Evolutionary conservation across 2,113 vertebrate species (phyloP).

Genomic region (Nothocercus julius): DNA sequence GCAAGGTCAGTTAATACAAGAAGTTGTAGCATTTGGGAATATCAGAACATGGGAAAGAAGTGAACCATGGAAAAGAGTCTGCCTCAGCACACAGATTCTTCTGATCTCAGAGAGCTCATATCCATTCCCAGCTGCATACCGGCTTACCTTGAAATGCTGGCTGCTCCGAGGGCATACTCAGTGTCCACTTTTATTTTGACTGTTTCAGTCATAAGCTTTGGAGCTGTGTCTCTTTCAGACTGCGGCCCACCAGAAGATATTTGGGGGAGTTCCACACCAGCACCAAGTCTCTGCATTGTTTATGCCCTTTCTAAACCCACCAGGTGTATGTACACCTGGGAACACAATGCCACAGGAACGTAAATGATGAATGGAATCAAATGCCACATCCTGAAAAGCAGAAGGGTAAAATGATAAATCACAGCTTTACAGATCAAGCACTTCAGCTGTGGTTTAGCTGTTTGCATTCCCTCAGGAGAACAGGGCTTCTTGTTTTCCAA

Average conservation of each 20-base stretch:
- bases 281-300: background rate
- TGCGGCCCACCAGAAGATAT: background rate
- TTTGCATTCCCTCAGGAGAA: background rate
- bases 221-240: background rate
- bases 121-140: background rate
- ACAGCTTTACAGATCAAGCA: conserved; percentile 6
- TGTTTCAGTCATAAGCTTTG: background rate
- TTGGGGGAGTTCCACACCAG: background rate
- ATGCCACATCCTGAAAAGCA: background rate
- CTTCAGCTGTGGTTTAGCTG: background rate
- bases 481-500: background rate
- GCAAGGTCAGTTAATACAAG: background rate
- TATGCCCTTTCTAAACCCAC: background rate
- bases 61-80: too few relatives aligned
- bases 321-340: background rate
- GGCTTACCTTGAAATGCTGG: background rate
- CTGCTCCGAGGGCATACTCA: accelerated
- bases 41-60: background rate
- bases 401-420: background rate
- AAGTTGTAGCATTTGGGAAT: background rate
- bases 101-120: background rate
- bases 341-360: background rate
- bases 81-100: background rate
- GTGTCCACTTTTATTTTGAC: background rate
- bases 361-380: background rate